Evolutionary conservation across 1,140 invertebrate genomes (phyloP).

Genomic region (Colletes gigas): DNA sequence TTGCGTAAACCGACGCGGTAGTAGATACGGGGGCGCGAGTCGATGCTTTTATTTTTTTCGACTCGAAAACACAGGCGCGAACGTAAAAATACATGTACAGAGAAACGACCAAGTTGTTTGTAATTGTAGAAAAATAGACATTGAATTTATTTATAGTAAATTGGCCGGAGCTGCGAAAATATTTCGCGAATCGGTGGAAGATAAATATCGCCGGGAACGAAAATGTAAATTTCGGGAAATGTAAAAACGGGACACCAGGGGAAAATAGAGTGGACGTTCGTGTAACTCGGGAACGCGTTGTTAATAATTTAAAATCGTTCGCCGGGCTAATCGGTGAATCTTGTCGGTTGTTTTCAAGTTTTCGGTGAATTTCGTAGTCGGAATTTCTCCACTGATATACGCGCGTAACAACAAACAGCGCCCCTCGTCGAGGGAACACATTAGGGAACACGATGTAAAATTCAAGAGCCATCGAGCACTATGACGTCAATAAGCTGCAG

Average conservation of each 20-base stretch:
- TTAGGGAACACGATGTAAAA: conserved; percentile 53
- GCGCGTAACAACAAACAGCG: background rate
- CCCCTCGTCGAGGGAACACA: conserved; percentile 30
- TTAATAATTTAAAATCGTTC: background rate
- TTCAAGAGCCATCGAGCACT: conserved; percentile 48
- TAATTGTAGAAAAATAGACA: conserved; percentile 29
- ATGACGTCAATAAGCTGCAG: conserved; percentile 45
- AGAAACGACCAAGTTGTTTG: background rate
- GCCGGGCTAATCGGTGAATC: background rate
- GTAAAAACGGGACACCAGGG: background rate
- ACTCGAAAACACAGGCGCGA: background rate
- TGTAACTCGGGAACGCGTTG: background rate
- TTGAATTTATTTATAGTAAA: conserved; percentile 26
- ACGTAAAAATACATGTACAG: background rate
- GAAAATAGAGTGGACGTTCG: background rate
- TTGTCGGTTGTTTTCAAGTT: background rate
- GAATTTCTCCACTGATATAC: conserved; percentile 1
- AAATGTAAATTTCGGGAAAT: background rate
- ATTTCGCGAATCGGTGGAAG: conserved; percentile 1
- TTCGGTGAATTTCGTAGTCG: background rate
- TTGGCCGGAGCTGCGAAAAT: background rate
- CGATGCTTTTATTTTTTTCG: background rate
- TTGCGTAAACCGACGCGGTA: background rate
- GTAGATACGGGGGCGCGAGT: background rate
- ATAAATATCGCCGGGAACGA: background rate